Base-by-base conservation (phyloP, 2,888 invertebrate genomes). In the Apoderus coryli region DNA sequence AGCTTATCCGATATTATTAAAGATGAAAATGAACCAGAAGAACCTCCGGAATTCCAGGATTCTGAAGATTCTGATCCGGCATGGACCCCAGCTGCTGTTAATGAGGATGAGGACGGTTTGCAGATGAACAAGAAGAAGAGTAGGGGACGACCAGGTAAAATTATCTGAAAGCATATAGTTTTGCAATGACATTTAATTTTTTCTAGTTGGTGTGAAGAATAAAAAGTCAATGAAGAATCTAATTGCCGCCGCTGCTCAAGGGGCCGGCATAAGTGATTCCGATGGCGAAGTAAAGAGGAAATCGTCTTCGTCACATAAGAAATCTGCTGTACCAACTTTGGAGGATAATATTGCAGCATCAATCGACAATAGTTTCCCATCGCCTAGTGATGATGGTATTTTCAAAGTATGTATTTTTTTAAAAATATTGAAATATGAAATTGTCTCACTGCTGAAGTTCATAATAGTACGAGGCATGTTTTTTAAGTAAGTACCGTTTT, bases 41-140 rank as follows among this genome's bases (percentile, higher is more conserved):
- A 71, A 40, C 62, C 64, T 4, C 57, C 61, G 14, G 69, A 69
- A 48, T 65, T 65, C 46, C 50, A 50, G 32, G 50, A 50, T 36
- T 75, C 75, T 2, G 39, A 37, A 15, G 47, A 76, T 54, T 68
- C 71, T 5, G 76, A 77, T 63, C 76, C 76, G 5, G 75, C 73
- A n/a, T 77, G 76, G 76, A 75, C 72, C n/a, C 76, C 76, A 5
- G 64, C 66, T 37, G 67, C 65, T 16, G 55, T 51, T 22, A 54
- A 54, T 12, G 49, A 50, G 9, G 46, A 43, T 4, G 46, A 46
- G 16, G 44, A 45, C 16, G 51, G 56, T 6, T 48, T 58, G 1
- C 50, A 57, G 16, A 48, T 54, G 22, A 59, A 60, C 36, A 59
- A 57, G 35, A n/a, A n/a, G n/a, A 51, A 57, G 14, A 49, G 51